A percentile compares a stretch with the other conserved stretches of the same genome.
These are phyloP conservation scores for Tamias sibiricus DNA, from an alignment of 2,113 vertebrate genomes.

Conservation along the genomic window DNA sequence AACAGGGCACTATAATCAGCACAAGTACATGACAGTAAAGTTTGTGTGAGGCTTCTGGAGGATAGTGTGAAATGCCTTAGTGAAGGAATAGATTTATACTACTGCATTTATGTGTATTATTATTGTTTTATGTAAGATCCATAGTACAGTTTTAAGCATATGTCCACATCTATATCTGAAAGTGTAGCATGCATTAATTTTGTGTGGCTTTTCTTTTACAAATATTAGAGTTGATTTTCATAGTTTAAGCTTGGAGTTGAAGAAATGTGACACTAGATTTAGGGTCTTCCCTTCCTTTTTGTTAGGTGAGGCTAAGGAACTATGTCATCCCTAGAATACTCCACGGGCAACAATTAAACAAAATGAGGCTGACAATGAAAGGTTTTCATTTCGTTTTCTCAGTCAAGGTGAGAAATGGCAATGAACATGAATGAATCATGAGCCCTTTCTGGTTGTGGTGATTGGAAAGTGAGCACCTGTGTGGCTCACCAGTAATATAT, in stretches of 20 bases:
- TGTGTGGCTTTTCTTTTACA: background rate
- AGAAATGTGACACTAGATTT: background rate
- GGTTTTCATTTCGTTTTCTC: conserved; percentile 61
- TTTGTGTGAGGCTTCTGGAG: background rate
- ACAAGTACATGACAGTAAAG: background rate
- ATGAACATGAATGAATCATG: conserved; percentile 59
- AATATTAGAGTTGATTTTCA: background rate
- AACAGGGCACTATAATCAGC: background rate
- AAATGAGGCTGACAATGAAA: conserved; percentile 73
- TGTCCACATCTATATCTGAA: background rate
- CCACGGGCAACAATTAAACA: conserved; percentile 68
- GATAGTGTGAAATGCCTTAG: background rate
- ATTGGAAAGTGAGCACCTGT: conserved; percentile 19
- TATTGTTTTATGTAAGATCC: background rate
- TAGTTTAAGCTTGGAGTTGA: conserved; percentile 56
- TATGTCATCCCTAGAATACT: background rate
- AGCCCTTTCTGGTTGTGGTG: conserved; percentile 26
- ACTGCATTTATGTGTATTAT: background rate
- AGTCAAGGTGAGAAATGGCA: conserved; percentile 61
- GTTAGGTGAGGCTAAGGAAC: conserved; percentile 64
- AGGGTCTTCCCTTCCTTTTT: background rate
- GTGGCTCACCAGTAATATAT: conserved; percentile 24
- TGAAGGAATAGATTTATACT: background rate
- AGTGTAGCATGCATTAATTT: background rate
- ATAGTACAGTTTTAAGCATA: background rate